Evolutionary conservation across 2,888 invertebrate genomes (phyloP).

Genomic region (Stenodema calcarata): DNA sequence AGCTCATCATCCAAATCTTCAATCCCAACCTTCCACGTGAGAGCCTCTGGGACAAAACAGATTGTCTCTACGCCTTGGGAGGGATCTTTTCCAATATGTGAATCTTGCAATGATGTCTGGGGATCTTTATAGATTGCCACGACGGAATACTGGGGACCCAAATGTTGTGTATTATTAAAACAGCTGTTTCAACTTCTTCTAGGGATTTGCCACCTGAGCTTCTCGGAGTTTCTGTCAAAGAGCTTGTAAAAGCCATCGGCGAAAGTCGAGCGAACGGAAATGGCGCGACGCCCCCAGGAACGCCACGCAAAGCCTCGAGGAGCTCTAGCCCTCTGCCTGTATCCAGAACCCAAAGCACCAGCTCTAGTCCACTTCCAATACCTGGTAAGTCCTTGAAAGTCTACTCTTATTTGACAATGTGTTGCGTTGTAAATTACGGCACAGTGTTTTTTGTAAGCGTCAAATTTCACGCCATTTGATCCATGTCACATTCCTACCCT

Average conservation of each 20-base stretch:
- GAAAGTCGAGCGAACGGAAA: slow-evolving; percentile 81
- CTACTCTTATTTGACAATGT: background rate
- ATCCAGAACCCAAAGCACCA: slow-evolving; percentile 58
- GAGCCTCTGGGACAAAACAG: no score
- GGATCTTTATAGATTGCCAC: no score
- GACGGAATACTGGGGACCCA: background rate
- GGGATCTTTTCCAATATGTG: no score
- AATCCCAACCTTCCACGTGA: no score
- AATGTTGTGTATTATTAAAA: background rate
- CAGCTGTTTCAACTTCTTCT: background rate
- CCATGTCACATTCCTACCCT: background rate
- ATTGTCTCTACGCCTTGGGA: no score
- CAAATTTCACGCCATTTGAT: background rate
- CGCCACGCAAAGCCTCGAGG: slow-evolving; percentile 65
- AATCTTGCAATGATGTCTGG: no score
- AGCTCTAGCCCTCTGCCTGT: slow-evolving; percentile 59
- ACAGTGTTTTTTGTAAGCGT: background rate
- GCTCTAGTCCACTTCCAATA: slow-evolving; percentile 69
- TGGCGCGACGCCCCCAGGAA: slow-evolving; percentile 74
- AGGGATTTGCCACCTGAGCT: slow-evolving; percentile 64
- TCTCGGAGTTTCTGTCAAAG: slow-evolving; percentile 73
- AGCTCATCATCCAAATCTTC: no score
- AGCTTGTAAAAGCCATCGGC: slow-evolving; percentile 75
- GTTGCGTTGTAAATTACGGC: background rate
- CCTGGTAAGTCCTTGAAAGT: slow-evolving; percentile 63